Percentiles rank a stretch among this genome's conserved stretches.
Conservation (phyloP, 2,888 invertebrate species). For the Dasypolia templi region DNA sequence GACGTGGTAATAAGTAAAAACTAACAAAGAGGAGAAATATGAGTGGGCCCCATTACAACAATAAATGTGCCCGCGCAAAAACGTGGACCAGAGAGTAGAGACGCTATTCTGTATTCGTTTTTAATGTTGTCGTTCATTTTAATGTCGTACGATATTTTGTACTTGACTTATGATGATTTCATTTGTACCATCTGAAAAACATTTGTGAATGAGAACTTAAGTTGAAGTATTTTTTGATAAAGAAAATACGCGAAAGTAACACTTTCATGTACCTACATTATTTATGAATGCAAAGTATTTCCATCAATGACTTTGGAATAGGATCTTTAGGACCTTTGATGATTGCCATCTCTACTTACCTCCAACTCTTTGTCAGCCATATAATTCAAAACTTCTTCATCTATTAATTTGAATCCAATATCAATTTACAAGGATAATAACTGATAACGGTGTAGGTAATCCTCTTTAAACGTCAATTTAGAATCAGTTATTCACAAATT, state of each 20-base stretch:
- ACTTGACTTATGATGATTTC: not conserved
- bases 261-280: not conserved
- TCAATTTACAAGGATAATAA: constrained; percentile 46
- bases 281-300: not conserved
- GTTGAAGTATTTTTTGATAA: not conserved
- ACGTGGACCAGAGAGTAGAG: constrained; percentile 50
- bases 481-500: constrained; percentile 39
- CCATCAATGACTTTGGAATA: not conserved
- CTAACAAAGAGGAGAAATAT: constrained; percentile 82
- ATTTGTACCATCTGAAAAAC: not conserved
- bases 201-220: not conserved
- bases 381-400: constrained; percentile 16
- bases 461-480: constrained; percentile 34
- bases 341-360: not conserved
- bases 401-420: constrained; percentile 26
- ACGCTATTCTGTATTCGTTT: constrained; percentile 53
- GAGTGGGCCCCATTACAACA: constrained; percentile 83
- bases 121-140: constrained; percentile 25
- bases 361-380: not conserved
- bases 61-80: constrained; percentile 79
- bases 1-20: constrained; percentile 78
- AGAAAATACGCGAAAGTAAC: not conserved
- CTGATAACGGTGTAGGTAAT: constrained; percentile 26
- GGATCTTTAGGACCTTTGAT: not conserved
- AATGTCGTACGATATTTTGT: not conserved